Evolutionary conservation across 1,140 invertebrate genomes (phyloP).

Genomic region (Lepidurus couesii): DNA sequence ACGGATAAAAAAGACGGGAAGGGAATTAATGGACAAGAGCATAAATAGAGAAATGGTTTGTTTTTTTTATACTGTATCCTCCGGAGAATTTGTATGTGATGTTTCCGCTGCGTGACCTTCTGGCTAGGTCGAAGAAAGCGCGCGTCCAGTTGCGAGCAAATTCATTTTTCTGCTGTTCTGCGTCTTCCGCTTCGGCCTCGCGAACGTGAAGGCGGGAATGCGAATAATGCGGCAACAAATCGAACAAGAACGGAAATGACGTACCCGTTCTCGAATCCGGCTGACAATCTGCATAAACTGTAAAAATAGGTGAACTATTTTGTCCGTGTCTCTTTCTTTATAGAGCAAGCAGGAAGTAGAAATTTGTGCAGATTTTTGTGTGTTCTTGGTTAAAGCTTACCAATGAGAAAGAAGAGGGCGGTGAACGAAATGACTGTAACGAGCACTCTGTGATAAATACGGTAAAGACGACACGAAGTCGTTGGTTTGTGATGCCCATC

Average conservation of each 20-base stretch:
- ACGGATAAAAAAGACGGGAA: background rate
- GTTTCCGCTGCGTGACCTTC: background rate
- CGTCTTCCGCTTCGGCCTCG: background rate
- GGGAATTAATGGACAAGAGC: background rate
- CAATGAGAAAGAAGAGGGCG: background rate
- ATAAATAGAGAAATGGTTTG: background rate
- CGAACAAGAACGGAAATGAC: background rate
- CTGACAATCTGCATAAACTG: background rate
- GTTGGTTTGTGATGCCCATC: background rate
- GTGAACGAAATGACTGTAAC: background rate
- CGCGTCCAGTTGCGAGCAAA: conserved; percentile 24
- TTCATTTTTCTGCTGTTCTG: background rate
- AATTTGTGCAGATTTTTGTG: background rate
- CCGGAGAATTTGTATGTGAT: conserved; percentile 23
- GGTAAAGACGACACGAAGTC: background rate
- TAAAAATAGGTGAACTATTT: background rate
- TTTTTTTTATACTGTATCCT: background rate
- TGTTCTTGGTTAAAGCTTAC: background rate
- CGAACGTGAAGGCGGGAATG: background rate
- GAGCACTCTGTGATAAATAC: background rate
- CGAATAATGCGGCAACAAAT: background rate
- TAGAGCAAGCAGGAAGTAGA: too few species aligned
- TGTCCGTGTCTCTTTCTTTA: too few species aligned
- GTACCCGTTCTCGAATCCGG: background rate
- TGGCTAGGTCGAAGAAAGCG: conserved; percentile 17